Evolutionary conservation across 2,113 vertebrate genomes (phyloP).

Genomic region (Tenrec ecaudatus): DNA sequence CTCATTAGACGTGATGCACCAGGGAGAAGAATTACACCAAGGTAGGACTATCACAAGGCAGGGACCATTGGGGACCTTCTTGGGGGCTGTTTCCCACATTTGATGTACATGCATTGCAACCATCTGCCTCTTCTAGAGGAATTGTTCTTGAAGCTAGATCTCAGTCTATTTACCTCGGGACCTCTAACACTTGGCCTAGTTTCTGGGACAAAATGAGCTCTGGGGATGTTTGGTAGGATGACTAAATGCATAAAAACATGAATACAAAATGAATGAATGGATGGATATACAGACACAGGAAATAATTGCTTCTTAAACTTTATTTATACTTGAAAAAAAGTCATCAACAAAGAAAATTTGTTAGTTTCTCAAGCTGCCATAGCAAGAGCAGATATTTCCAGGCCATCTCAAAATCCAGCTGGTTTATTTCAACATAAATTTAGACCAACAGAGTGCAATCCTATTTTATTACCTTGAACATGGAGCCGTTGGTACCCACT

Average conservation of each 20-base stretch:
- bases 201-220: not conserved
- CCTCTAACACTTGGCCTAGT: not conserved
- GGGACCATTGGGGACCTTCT: too few relatives aligned
- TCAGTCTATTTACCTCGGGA: not conserved
- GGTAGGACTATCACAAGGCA: not conserved
- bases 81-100: not conserved
- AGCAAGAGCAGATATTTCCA: not conserved
- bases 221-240: not conserved
- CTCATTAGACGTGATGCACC: slow-evolving; percentile 20
- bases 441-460: slow-evolving; percentile 30
- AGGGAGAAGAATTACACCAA: not conserved
- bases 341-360: slow-evolving; percentile 6
- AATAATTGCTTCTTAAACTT: not conserved
- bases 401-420: slow-evolving; percentile 23
- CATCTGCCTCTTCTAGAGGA: not conserved
- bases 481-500: not conserved
- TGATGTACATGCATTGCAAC: not conserved
- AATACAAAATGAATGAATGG: not conserved
- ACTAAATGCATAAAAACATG: not conserved
- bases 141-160: not conserved
- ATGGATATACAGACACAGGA: not conserved
- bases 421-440: slow-evolving; percentile 29
- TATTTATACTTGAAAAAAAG: slow-evolving; percentile 38
- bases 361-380: not conserved
- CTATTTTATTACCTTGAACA: slow-evolving; percentile 55